Percentiles rank a stretch among this genome's conserved stretches.
phyloP scores from a whole-genome alignment of 2,113 vertebrate genomes.

The Elephantulus edwardii region DNA sequence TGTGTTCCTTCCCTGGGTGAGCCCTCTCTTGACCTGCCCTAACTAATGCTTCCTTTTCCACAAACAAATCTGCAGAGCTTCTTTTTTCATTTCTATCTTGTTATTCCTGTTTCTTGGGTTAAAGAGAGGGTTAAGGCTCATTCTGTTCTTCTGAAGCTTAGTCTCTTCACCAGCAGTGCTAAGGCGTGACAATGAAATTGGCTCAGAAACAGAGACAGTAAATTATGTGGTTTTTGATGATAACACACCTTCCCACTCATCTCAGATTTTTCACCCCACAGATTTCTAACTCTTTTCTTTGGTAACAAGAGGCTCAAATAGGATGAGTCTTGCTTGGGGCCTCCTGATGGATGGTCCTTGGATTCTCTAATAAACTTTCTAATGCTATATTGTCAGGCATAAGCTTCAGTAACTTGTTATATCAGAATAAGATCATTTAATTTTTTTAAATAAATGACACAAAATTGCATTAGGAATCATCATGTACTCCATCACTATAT shows the following conservation, averaged over 20 bases:
- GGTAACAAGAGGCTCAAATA: background rate
- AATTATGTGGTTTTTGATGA: background rate
- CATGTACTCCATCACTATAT: too few relatives aligned
- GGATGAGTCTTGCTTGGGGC: background rate
- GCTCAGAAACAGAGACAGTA: background rate
- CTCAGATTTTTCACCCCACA: background rate
- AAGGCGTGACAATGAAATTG: background rate
- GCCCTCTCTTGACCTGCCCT: background rate
- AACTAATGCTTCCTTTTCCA: background rate
- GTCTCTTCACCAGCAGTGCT: background rate
- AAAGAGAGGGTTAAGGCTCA: background rate
- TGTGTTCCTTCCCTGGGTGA: background rate
- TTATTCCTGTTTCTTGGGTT: background rate
- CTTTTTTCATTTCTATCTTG: background rate
- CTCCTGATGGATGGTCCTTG: background rate
- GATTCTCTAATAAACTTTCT: too few relatives aligned
- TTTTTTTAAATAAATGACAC: too few relatives aligned
- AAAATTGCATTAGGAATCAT: too few relatives aligned
- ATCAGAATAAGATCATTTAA: too few relatives aligned
- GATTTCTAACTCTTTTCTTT: background rate
- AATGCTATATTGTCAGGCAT: too few relatives aligned
- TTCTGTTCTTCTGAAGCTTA: background rate
- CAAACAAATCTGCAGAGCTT: background rate
- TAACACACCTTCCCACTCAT: background rate
- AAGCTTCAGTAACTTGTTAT: too few relatives aligned